These are phyloP conservation scores for Tiliacea aurago DNA, from an alignment of 2,888 invertebrate species.

Conservation along the genomic window DNA sequence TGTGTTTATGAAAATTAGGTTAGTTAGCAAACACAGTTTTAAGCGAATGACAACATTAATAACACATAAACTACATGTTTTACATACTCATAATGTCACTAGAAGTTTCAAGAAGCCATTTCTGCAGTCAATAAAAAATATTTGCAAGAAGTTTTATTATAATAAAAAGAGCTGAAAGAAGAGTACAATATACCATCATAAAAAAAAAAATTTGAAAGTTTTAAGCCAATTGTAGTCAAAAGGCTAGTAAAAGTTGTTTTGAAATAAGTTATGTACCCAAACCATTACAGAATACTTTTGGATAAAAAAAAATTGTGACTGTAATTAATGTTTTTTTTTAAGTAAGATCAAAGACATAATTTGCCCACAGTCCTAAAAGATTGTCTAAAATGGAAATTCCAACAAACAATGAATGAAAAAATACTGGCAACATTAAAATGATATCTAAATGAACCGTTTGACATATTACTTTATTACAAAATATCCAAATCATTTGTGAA, in stretches of 20 bases:
- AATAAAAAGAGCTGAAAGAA: constrained; percentile 13
- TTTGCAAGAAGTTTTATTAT: constrained; percentile 42
- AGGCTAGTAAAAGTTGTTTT: constrained; percentile 65
- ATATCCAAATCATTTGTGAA: background rate
- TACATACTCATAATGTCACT: background rate
- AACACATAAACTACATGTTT: background rate
- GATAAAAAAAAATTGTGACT: background rate
- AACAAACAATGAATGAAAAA: constrained; percentile 1
- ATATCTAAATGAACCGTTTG: constrained; percentile 4
- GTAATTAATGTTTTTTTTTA: background rate
- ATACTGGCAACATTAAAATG: constrained; percentile 13
- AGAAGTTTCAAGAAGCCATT: constrained; percentile 27
- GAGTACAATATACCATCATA: constrained; percentile 64
- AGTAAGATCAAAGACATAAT: background rate
- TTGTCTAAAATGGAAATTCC: constrained; percentile 13
- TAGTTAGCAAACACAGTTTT: constrained; percentile 31
- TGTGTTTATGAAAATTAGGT: constrained; percentile 46
- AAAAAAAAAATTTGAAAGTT: constrained; percentile 44
- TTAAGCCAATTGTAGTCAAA: constrained; percentile 69
- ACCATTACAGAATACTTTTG: background rate
- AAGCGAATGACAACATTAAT: constrained; percentile 5
- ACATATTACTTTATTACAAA: constrained; percentile 14
- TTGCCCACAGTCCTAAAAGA: background rate
- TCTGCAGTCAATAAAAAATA: constrained; percentile 4
- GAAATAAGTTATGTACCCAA: background rate